These are phyloP conservation scores for Amblyjoppa proteus DNA, from an alignment of 2,888 invertebrate genomes.

Conservation along the genomic window DNA sequence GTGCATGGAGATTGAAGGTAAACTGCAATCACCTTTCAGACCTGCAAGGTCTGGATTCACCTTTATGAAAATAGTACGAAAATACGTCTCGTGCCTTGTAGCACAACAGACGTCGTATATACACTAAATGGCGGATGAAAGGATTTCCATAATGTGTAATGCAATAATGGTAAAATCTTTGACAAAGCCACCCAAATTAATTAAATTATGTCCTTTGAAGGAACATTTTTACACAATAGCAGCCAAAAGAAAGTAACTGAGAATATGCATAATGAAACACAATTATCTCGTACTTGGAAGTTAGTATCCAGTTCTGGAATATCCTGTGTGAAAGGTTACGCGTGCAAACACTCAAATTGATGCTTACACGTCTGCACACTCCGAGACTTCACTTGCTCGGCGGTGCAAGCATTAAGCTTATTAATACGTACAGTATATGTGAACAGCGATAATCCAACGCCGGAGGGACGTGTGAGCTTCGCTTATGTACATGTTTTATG, in stretches of 20 bases:
- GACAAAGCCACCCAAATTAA: too few relatives aligned
- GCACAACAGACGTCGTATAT: too few relatives aligned
- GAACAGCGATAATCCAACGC: neutral
- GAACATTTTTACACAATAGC: too few relatives aligned
- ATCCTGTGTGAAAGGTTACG: neutral
- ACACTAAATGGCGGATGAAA: too few relatives aligned
- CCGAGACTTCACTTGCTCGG: neutral
- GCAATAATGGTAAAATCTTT: too few relatives aligned
- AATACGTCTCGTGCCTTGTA: neutral
- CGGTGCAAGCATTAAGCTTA: neutral
- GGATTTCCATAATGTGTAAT: too few relatives aligned
- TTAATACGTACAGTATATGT: neutral
- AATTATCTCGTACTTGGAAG: neutral
- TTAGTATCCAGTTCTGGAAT: conserved; percentile 5
- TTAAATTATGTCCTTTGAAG: too few relatives aligned
- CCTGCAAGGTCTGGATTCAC: neutral
- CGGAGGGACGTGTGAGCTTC: too few relatives aligned
- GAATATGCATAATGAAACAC: too few relatives aligned
- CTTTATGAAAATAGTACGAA: neutral
- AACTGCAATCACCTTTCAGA: neutral
- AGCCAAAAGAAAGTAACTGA: too few relatives aligned
- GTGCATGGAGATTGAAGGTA: conserved; percentile 17
- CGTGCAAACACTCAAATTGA: conserved; percentile 3
- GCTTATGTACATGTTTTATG: too few relatives aligned
- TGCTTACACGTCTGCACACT: neutral